Percentiles rank a stretch among this genome's conserved stretches.
Conservation (phyloP, 2,113 vertebrate genomes). For the Bufo gargarizans region DNA sequence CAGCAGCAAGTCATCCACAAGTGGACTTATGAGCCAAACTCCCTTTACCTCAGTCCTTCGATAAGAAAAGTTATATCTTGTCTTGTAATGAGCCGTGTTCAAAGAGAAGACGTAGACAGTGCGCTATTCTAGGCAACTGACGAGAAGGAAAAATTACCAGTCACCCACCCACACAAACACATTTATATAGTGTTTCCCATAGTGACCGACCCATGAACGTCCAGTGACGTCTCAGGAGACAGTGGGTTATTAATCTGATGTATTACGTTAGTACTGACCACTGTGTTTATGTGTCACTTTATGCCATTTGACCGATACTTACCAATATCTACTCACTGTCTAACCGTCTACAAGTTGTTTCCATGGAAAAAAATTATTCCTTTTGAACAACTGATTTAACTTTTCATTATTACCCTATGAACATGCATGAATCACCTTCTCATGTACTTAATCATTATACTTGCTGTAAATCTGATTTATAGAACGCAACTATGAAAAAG, state of each 20-base stretch:
- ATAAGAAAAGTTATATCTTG: not conserved
- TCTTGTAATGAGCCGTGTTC: not conserved
- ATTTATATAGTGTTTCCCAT: conserved; percentile 17
- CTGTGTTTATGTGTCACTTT: not conserved
- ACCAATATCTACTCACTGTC: not conserved
- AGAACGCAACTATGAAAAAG: no score
- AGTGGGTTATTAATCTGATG: conserved; percentile 9
- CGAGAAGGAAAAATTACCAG: not conserved
- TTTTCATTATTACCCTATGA: not conserved
- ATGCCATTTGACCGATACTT: not conserved
- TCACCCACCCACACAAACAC: conserved; percentile 7
- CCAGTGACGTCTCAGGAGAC: not conserved
- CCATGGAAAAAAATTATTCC: not conserved
- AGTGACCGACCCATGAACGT: not conserved
- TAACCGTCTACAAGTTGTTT: not conserved
- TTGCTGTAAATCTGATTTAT: not conserved
- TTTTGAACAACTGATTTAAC: not conserved
- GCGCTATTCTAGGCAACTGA: not conserved
- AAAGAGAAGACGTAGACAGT: not conserved
- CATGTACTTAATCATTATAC: not conserved
- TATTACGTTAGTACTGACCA: not conserved
- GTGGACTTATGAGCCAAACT: not conserved
- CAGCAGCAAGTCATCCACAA: no score
- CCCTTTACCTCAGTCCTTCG: no score
- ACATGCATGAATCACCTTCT: not conserved